Conservation (phyloP, 2,797 vertebrate genomes). For the Semaprochilodus insignis region DNA sequence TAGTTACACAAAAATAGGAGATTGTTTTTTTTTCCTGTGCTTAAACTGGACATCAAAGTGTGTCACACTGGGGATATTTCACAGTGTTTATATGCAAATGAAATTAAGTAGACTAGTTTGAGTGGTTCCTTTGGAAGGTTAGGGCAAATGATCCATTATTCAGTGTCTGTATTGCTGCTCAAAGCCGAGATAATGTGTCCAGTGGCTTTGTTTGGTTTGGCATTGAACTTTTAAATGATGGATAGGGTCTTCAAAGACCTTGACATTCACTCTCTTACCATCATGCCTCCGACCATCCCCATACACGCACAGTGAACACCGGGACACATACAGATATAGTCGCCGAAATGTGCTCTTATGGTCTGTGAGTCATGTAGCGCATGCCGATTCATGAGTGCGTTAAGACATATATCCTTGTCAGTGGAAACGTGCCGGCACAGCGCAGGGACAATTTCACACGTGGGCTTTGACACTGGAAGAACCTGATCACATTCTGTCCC, state of each 20-base stretch:
- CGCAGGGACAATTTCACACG: not conserved
- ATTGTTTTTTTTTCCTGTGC: conserved; percentile 73
- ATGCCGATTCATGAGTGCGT: not conserved
- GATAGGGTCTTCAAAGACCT: not conserved
- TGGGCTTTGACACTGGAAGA: not conserved
- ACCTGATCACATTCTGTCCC: conserved; percentile 9
- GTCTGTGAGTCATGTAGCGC: not conserved
- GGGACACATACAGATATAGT: not conserved
- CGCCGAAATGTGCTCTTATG: not conserved
- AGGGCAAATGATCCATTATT: conserved; percentile 9
- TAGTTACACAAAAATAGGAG: conserved; percentile 66
- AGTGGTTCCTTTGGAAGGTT: conserved; percentile 5
- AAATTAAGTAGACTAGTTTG: not conserved
- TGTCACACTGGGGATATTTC: not conserved
- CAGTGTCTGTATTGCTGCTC: not conserved
- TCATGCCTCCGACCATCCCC: not conserved
- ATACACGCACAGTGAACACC: not conserved
- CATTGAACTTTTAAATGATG: conserved; percentile 25
- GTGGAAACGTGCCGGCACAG: not conserved
- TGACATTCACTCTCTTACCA: conserved; percentile 4
- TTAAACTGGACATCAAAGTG: conserved; percentile 61
- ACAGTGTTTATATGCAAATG: conserved; percentile 19
- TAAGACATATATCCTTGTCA: conserved; percentile 20
- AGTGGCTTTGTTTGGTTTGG: conserved; percentile 15
- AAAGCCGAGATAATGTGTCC: not conserved